A percentile compares a stretch with the other conserved stretches of the same genome.
Conservation (phyloP, 2,888 invertebrate species). For the Cecidostiba fungosa region DNA sequence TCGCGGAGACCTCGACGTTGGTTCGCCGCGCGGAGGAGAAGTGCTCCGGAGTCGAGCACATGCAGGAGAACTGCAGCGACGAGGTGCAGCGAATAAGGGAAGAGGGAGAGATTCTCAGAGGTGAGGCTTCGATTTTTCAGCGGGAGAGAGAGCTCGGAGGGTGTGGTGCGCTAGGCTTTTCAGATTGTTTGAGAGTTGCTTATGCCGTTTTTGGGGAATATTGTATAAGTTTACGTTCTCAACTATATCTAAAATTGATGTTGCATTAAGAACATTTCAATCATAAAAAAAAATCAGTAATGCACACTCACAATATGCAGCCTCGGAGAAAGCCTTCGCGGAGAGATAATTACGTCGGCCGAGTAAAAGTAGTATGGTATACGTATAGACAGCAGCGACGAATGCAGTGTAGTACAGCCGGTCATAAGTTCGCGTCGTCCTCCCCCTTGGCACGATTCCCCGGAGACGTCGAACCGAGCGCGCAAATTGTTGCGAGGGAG, state of each 20-base stretch:
- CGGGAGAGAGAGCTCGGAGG: background rate
- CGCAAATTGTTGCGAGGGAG: slow-evolving; percentile 34
- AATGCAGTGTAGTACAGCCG: background rate
- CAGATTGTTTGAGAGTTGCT: background rate
- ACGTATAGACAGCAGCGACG: background rate
- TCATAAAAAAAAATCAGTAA: background rate
- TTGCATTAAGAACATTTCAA: background rate
- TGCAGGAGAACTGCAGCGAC: background rate
- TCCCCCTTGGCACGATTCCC: slow-evolving; percentile 38
- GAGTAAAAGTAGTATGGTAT: slow-evolving; percentile 41
- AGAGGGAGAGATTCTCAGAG: background rate
- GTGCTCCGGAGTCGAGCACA: background rate
- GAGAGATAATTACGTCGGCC: slow-evolving; percentile 51
- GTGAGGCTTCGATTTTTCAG: background rate
- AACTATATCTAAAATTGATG: too few relatives aligned
- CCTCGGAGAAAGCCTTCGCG: background rate
- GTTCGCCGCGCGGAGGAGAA: slow-evolving; percentile 33
- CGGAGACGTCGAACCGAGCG: slow-evolving; percentile 18
- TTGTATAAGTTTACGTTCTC: too few relatives aligned
- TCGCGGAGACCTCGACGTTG: slow-evolving; percentile 61
- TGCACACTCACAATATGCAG: background rate
- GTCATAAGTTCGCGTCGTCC: slow-evolving; percentile 35
- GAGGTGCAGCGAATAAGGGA: slow-evolving; percentile 8
- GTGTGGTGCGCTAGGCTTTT: background rate
- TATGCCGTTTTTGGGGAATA: too few relatives aligned